These are phyloP conservation scores for Syngnathus acus DNA, from an alignment of 2,797 vertebrate genomes.

Conservation along the genomic window DNA sequence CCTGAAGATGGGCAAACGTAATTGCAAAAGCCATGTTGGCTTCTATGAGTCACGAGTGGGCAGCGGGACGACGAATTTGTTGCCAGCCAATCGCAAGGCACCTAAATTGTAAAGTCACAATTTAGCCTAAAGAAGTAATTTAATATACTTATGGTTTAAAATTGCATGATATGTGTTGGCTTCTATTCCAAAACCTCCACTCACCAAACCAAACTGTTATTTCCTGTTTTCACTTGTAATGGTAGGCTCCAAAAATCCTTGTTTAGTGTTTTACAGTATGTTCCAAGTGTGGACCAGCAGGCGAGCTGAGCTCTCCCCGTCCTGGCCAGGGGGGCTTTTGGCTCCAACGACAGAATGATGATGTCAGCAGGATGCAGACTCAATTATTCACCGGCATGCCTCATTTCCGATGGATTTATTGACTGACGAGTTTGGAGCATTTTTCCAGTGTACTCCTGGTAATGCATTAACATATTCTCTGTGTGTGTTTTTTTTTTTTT, in stretches of 20 bases:
- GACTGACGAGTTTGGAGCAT: constrained; percentile 12
- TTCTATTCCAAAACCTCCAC: not conserved
- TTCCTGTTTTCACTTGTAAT: not conserved
- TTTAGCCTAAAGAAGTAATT: no score
- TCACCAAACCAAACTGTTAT: not conserved
- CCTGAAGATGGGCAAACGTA: constrained; percentile 1
- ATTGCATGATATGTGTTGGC: no score
- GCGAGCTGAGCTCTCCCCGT: constrained; percentile 4
- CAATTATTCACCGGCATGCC: constrained; percentile 34
- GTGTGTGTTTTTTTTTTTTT: no score
- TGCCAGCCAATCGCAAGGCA: no score
- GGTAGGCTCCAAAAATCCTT: not conserved
- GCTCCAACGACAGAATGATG: constrained; percentile 24
- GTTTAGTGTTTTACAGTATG: not conserved
- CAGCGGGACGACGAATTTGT: constrained; percentile 2
- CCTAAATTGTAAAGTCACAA: no score
- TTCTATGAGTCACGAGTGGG: constrained; percentile 42
- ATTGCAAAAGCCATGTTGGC: constrained; percentile 8
- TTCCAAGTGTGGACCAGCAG: not conserved
- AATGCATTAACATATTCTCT: not conserved
- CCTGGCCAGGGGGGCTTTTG: constrained; percentile 21
- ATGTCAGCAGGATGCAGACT: constrained; percentile 39
- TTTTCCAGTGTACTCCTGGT: constrained; percentile 9
- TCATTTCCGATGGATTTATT: constrained; percentile 33
- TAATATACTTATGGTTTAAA: no score